These are phyloP conservation scores for Protobothrops mucrosquamatus DNA, from an alignment of 2,113 vertebrate species.

Conservation along the genomic window DNA sequence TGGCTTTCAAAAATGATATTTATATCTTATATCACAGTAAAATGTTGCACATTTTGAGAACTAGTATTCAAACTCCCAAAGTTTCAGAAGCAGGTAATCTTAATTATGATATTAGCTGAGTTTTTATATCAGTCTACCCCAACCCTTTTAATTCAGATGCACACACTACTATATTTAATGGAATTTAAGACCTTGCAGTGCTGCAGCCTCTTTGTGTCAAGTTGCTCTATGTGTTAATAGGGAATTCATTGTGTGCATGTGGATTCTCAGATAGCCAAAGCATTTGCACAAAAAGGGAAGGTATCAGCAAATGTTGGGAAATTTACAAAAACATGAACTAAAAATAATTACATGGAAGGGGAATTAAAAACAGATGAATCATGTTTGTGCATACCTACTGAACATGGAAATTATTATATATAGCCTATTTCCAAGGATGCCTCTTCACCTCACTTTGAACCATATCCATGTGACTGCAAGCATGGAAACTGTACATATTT, in stretches of 20 bases:
- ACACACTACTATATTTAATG: neutral
- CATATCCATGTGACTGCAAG: neutral
- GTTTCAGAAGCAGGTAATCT: conserved; percentile 15
- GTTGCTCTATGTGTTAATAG: neutral
- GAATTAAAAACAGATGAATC: neutral
- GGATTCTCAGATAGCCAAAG: neutral
- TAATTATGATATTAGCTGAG: neutral
- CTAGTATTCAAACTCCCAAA: conserved; percentile 15
- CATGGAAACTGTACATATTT: neutral
- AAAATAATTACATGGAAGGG: neutral
- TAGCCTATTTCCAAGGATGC: neutral
- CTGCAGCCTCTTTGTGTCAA: neutral
- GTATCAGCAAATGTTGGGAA: neutral
- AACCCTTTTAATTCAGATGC: neutral
- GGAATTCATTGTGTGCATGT: neutral
- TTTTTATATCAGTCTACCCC: neutral
- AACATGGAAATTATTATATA: neutral
- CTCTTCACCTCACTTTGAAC: neutral
- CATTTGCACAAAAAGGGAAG: neutral
- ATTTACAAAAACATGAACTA: neutral
- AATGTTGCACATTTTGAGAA: conserved; percentile 6
- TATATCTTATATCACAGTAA: conserved; percentile 42
- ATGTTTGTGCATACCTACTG: neutral
- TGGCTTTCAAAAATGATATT: conserved; percentile 46
- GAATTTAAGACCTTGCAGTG: neutral